A percentile compares a stretch with the other conserved stretches of the same genome.
Evolutionary conservation across 2,113 vertebrate species (phyloP).

Genomic region (Serilophus lunatus): DNA sequence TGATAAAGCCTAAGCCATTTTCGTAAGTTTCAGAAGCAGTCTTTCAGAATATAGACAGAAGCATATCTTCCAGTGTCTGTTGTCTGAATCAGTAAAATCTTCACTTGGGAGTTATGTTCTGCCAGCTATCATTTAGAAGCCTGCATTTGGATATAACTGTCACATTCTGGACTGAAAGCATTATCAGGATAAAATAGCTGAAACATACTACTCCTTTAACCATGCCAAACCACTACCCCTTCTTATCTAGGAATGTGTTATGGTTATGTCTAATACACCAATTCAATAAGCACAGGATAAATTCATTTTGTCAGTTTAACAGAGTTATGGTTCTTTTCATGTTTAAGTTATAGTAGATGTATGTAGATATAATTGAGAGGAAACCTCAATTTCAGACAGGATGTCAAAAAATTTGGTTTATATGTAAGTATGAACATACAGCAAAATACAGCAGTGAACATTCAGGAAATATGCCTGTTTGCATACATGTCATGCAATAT

Average conservation of each 20-base stretch:
- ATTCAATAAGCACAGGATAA: conserved; percentile 41
- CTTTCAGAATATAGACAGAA: background rate
- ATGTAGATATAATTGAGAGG: background rate
- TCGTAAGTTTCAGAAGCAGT: background rate
- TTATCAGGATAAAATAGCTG: conserved; percentile 59
- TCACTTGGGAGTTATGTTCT: background rate
- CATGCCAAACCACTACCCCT: conserved; percentile 17
- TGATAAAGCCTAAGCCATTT: background rate
- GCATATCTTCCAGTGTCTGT: background rate
- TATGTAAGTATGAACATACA: background rate
- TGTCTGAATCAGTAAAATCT: background rate
- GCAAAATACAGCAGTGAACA: background rate
- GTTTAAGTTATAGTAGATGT: conserved; percentile 3
- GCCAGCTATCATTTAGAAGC: conserved; percentile 39
- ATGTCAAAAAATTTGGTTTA: background rate
- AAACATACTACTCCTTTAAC: conserved; percentile 48
- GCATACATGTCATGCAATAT: background rate
- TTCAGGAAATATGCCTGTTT: background rate
- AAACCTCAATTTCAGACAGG: background rate
- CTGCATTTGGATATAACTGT: conserved; percentile 39
- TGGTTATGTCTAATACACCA: conserved; percentile 59
- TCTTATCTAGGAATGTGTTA: conserved; percentile 67
- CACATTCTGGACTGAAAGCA: conserved; percentile 12
- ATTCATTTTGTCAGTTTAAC: conserved; percentile 46
- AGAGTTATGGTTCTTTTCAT: conserved; percentile 1